Evolutionary conservation across 2,888 invertebrate species (phyloP).

Genomic region (Tryphoninae sp.): DNA sequence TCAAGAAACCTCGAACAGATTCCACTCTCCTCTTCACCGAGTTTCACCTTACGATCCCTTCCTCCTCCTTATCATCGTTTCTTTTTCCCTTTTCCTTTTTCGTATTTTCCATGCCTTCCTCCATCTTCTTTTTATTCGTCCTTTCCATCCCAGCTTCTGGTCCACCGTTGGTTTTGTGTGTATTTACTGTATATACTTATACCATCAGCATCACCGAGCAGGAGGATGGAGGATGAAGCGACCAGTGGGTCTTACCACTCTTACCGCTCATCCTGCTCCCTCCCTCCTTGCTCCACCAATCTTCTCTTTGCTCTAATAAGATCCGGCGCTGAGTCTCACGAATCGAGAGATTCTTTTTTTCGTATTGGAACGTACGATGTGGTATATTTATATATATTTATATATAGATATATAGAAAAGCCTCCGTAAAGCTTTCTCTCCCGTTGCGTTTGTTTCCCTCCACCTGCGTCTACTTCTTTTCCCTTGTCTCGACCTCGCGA

Average conservation of each 20-base stretch:
- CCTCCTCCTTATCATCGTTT: constrained; percentile 14
- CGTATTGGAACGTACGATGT: not conserved
- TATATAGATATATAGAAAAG: not conserved
- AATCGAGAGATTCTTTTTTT: constrained; percentile 16
- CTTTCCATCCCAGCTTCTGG: constrained; percentile 18
- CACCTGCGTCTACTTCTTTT: constrained; percentile 23
- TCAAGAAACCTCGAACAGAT: constrained; percentile 49
- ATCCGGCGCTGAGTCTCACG: constrained; percentile 43
- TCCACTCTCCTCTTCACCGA: constrained; percentile 37
- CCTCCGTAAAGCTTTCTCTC: not conserved
- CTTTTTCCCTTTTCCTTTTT: constrained; percentile 13
- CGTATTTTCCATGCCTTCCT: constrained; percentile 21
- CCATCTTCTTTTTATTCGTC: constrained; percentile 20
- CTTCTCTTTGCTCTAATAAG: constrained; percentile 53
- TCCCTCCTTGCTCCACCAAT: not conserved
- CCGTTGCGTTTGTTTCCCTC: not conserved
- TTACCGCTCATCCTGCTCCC: constrained; percentile 30
- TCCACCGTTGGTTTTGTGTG: constrained; percentile 5
- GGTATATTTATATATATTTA: not conserved
- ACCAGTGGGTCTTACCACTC: not conserved
- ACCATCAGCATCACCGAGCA: constrained; percentile 24
- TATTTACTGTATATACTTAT: constrained; percentile 15
- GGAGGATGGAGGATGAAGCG: constrained; percentile 27
- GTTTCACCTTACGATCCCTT: not conserved
- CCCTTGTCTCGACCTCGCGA: constrained; percentile 26